Percentiles rank a stretch among this genome's conserved stretches.
phyloP scores from a whole-genome alignment of 2,113 vertebrate genomes.

The Cavia aperea region DNA sequence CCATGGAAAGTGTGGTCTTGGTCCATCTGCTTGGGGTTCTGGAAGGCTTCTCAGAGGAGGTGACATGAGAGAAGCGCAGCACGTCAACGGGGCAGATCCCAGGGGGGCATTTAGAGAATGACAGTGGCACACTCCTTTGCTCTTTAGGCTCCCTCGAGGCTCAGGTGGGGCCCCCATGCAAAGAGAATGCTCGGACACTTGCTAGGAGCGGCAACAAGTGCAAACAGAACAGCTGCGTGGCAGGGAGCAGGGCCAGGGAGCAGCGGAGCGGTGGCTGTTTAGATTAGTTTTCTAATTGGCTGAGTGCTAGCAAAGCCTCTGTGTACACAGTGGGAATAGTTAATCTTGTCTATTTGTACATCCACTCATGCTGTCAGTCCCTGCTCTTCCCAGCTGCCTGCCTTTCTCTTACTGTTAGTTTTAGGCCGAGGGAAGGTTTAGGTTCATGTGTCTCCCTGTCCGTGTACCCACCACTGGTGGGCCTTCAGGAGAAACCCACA shows the following conservation, averaged over 20 bases:
- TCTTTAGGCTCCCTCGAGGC: conserved; percentile 33
- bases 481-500: background rate
- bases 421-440: conserved; percentile 21
- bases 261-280: conserved; percentile 57
- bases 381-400: conserved; percentile 44
- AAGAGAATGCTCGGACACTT: background rate
- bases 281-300: conserved; percentile 71
- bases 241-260: background rate
- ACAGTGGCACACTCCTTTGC: background rate
- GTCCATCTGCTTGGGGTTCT: background rate
- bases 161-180: conserved; percentile 22
- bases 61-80: background rate
- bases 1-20: accelerated
- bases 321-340: conserved; percentile 65
- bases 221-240: conserved; percentile 57
- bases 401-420: conserved; percentile 50
- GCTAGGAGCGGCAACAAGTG: conserved; percentile 34
- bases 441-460: background rate
- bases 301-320: conserved; percentile 67
- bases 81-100: background rate
- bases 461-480: background rate
- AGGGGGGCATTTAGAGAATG: background rate
- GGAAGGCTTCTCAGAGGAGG: background rate
- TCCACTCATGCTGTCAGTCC: conserved; percentile 61
- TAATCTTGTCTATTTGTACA: conserved; percentile 72